Evolutionary conservation across 2,113 vertebrate species (phyloP).

Genomic region (Nycticebus coucang): DNA sequence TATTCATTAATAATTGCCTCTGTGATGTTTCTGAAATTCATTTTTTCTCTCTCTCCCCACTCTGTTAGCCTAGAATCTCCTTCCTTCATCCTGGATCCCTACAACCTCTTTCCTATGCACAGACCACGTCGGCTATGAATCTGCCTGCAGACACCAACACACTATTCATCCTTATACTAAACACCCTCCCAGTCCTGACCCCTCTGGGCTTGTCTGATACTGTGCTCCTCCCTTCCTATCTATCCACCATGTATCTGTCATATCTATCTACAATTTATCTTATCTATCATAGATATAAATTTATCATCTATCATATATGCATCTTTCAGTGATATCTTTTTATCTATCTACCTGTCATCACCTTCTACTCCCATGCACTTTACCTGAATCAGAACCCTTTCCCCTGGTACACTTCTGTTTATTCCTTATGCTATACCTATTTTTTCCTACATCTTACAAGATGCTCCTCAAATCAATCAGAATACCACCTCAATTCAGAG

Average conservation of each 20-base stretch:
- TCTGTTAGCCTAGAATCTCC: not conserved
- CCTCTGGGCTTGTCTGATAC: not conserved
- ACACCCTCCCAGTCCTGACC: not conserved
- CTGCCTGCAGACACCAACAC: not conserved
- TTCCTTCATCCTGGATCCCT: not conserved
- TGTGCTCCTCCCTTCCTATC: not conserved
- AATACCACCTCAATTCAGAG: not conserved
- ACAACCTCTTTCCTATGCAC: not conserved
- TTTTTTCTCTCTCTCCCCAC: not conserved
- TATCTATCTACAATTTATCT: not conserved
- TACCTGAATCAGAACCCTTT: not conserved
- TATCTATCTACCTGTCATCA: not conserved
- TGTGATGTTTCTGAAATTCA: not conserved
- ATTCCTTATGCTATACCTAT: not conserved
- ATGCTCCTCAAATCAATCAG: not conserved
- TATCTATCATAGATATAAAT: not conserved
- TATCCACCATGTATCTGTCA: not conserved
- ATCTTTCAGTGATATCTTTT: not conserved
- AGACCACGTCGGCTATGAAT: not conserved
- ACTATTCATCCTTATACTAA: not conserved
- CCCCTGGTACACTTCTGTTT: not conserved
- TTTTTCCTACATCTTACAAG: not conserved
- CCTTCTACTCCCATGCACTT: not conserved
- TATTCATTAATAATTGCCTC: not conserved
- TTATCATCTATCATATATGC: no score